Percentiles rank a stretch among this genome's conserved stretches.
phyloP scores from a whole-genome alignment of 2,888 invertebrate species.

The Minunthozetes semirufus region DNA sequence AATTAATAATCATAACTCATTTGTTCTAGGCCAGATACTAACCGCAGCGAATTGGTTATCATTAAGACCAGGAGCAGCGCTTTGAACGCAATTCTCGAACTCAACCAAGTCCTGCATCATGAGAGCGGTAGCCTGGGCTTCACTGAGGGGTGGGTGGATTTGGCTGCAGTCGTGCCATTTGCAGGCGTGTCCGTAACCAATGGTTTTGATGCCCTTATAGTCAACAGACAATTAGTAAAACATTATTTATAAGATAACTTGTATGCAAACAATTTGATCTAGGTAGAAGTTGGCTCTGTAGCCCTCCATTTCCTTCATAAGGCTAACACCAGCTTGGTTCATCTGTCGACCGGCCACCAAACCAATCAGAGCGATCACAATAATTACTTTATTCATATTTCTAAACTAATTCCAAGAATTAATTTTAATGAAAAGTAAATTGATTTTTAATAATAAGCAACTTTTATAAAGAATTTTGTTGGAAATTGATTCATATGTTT shows the following conservation, averaged over 20 bases:
- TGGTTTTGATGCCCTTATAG: background rate
- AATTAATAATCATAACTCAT: background rate
- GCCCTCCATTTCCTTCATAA: background rate
- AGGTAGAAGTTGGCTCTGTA: background rate
- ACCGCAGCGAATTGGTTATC: conserved; percentile 21
- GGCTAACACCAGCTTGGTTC: background rate
- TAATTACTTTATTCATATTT: background rate
- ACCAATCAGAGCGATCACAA: background rate
- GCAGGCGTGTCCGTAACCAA: conserved; percentile 9
- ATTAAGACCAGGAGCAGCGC: background rate
- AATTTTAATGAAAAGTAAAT: too few species aligned
- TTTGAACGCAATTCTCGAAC: conserved; percentile 1
- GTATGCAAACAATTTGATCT: background rate
- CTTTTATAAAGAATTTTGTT: too few species aligned
- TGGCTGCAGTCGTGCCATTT: background rate
- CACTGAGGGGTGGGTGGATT: background rate
- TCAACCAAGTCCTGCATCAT: background rate
- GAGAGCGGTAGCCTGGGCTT: background rate
- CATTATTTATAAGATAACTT: background rate
- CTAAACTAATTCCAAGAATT: background rate
- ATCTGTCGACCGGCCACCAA: background rate
- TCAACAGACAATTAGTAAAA: background rate
- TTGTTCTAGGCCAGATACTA: background rate
- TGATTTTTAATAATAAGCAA: too few species aligned
- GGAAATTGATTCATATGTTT: too few species aligned